These are phyloP conservation scores for Ibycter americanus DNA, from an alignment of 2,797 vertebrate species.

Conservation along the genomic window DNA sequence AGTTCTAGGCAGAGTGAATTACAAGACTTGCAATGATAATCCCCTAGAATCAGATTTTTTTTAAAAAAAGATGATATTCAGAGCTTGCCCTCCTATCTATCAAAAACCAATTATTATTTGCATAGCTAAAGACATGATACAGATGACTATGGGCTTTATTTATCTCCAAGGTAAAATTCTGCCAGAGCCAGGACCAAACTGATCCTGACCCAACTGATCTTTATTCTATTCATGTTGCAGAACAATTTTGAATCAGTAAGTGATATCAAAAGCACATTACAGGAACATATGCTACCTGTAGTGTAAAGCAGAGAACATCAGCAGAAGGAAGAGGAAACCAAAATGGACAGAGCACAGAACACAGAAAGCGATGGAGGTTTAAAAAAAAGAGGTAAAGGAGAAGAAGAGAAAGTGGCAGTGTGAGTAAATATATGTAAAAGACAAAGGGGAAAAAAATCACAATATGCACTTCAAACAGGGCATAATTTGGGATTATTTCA, in stretches of 20 bases:
- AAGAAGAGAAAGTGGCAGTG: background rate
- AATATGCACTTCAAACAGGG: background rate
- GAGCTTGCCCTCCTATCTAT: background rate
- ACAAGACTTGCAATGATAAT: background rate
- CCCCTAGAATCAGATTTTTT: background rate
- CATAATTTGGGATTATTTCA: background rate
- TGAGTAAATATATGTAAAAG: background rate
- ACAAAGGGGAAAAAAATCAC: fast-evolving
- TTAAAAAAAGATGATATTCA: background rate
- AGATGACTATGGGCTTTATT: background rate
- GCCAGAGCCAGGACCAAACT: background rate
- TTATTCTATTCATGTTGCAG: background rate
- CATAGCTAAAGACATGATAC: background rate
- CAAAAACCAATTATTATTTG: background rate
- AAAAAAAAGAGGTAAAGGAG: background rate
- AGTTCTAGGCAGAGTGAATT: background rate
- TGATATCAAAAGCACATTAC: background rate
- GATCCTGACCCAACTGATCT: background rate
- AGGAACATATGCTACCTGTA: background rate
- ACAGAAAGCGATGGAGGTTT: background rate
- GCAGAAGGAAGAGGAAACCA: background rate
- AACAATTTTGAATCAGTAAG: background rate
- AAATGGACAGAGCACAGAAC: background rate
- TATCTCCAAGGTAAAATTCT: background rate
- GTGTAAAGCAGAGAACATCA: background rate